Evolutionary conservation across 2,797 vertebrate genomes (phyloP).

Genomic region (Emydoidea blandingii): DNA sequence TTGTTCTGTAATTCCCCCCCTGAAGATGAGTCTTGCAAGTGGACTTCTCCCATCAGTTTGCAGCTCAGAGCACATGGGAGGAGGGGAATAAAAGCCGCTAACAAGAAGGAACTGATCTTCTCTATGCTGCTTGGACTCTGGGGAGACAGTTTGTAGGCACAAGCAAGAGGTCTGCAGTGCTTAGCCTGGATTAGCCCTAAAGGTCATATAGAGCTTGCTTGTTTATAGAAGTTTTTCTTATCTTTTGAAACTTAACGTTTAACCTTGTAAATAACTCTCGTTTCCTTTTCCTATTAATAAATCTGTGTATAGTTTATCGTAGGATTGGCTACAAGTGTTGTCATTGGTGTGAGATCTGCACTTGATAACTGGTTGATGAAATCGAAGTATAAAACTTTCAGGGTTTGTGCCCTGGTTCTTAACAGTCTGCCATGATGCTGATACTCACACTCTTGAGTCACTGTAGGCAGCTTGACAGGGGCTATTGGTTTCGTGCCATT

Average conservation of each 20-base stretch:
- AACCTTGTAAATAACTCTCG: too few relatives aligned
- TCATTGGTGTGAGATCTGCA: too few relatives aligned
- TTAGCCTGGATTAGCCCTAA: neutral
- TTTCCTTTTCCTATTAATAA: too few relatives aligned
- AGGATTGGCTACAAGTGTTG: too few relatives aligned
- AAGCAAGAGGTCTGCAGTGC: neutral
- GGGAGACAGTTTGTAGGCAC: neutral
- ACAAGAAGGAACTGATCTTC: neutral
- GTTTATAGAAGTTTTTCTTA: neutral
- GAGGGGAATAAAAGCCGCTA: neutral
- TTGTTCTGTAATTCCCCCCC: neutral
- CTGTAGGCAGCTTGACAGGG: too few relatives aligned
- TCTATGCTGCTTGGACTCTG: neutral
- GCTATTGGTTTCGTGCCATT: neutral
- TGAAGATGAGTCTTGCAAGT: neutral
- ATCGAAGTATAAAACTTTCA: too few relatives aligned
- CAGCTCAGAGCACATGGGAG: neutral
- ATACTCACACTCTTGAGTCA: neutral
- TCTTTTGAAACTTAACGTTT: neutral
- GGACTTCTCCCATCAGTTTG: neutral
- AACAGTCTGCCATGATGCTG: too few relatives aligned
- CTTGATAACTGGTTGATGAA: too few relatives aligned
- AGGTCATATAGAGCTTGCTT: neutral
- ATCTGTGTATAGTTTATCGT: too few relatives aligned
- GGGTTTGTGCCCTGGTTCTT: too few relatives aligned